Conservation (phyloP, 2,888 invertebrate genomes). For the Syrista parreyssii region DNA sequence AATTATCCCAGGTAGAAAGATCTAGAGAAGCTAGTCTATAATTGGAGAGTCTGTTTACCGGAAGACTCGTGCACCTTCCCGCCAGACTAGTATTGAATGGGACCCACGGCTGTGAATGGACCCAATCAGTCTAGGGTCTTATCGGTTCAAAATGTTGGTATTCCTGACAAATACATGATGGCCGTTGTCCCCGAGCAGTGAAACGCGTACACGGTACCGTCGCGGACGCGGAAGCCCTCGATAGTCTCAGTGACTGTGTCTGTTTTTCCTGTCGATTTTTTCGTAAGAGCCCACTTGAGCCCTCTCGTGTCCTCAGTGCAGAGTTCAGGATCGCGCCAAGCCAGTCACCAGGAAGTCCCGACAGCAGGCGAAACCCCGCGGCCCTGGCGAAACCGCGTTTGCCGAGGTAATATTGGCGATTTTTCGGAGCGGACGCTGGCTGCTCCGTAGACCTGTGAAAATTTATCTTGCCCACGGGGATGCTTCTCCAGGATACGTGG, state of each 20-base stretch:
- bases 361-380: not conserved
- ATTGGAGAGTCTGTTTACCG: not conserved
- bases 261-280: slow-evolving; percentile 13
- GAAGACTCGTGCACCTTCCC: not conserved
- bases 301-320: slow-evolving; percentile 21
- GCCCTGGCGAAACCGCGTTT: slow-evolving; percentile 53
- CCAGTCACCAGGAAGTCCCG: not conserved
- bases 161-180: slow-evolving; percentile 62
- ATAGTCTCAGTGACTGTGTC: not conserved
- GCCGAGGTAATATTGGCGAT: slow-evolving; percentile 61
- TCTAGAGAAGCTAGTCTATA: not conserved
- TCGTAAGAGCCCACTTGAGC: not conserved
- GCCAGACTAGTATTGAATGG: not conserved
- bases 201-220: slow-evolving; percentile 58
- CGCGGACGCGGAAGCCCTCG: slow-evolving; percentile 9
- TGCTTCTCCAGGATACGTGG: not conserved
- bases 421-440: slow-evolving; percentile 55
- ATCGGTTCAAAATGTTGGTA: slow-evolving; percentile 50
- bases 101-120: not conserved
- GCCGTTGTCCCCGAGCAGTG: slow-evolving; percentile 61
- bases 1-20: not conserved
- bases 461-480: not conserved
- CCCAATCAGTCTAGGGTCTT: slow-evolving; percentile 29
- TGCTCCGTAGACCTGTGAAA: not conserved
- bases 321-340: not conserved